Evolutionary conservation across 2,113 vertebrate species (phyloP).

Genomic region (Paracanthobrama guichenoti): DNA sequence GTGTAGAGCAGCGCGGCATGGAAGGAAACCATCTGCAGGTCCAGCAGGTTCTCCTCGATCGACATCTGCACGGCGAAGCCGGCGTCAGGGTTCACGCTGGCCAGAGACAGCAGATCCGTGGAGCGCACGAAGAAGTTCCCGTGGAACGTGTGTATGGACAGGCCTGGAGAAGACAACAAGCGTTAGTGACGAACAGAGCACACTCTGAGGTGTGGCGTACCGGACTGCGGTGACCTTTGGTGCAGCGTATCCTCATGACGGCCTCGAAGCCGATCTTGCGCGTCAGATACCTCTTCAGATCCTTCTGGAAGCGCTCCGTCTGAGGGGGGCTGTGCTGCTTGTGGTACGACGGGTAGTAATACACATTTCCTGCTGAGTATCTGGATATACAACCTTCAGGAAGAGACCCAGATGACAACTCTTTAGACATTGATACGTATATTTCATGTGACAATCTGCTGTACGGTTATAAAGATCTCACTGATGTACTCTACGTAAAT

Average conservation of each 20-base stretch:
- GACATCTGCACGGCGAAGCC: constrained; percentile 98
- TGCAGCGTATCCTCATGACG: constrained; percentile 98
- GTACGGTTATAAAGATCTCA: too few relatives aligned
- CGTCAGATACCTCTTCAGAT: constrained; percentile 91
- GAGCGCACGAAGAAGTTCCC: constrained; percentile 98
- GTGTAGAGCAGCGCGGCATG: constrained; percentile 97
- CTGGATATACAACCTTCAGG: constrained; percentile 92
- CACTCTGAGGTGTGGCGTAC: too few relatives aligned
- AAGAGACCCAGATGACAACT: neutral
- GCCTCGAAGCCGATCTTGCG: constrained; percentile 97
- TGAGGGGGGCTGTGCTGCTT: constrained; percentile 89
- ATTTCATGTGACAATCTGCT: too few relatives aligned
- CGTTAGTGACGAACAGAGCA: too few relatives aligned
- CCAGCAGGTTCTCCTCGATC: constrained; percentile 91
- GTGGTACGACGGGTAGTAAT: constrained; percentile 94
- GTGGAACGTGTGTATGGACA: constrained; percentile 99
- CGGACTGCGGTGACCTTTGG: constrained; percentile 82
- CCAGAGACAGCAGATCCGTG: constrained; percentile 91
- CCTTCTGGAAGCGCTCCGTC: constrained; percentile 89
- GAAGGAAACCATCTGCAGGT: constrained; percentile 92
- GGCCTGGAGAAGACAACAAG: constrained; percentile 71
- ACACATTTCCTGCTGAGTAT: constrained; percentile 91
- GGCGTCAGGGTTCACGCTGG: constrained; percentile 94
- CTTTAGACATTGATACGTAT: too few relatives aligned
- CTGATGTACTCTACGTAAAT: too few relatives aligned